Conservation (phyloP, 2,113 vertebrate genomes). For the Smithornis capensis region DNA sequence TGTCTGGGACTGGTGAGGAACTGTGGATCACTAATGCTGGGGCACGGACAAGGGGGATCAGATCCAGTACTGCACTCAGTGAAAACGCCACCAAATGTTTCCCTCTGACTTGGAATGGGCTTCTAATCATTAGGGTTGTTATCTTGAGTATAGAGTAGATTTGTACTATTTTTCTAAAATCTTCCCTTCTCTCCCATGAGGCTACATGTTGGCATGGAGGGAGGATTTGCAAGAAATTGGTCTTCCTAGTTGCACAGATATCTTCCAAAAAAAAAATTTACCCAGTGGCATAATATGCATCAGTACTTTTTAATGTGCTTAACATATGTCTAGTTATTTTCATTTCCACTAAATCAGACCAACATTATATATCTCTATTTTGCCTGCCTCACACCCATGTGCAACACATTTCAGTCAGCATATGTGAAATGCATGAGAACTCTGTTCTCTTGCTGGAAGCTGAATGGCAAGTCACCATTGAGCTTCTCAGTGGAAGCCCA, state of each 20-base stretch:
- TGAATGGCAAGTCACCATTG: not conserved
- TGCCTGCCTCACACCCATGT: not conserved
- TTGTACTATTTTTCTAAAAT: not conserved
- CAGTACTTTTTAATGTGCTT: constrained; percentile 18
- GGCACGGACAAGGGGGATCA: not conserved
- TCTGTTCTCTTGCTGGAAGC: not conserved
- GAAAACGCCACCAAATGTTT: not conserved
- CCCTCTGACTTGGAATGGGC: not conserved
- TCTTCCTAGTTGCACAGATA: not conserved
- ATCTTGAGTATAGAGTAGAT: not conserved
- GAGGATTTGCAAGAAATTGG: not conserved
- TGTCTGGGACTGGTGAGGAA: not conserved
- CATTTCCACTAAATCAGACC: not conserved
- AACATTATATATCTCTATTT: not conserved
- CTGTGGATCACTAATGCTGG: not conserved
- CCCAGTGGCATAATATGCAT: not conserved
- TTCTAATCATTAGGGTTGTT: not conserved
- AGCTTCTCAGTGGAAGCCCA: not conserved
- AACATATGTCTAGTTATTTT: constrained; percentile 32
- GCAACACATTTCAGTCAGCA: not conserved
- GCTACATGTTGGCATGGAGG: fast-evolving
- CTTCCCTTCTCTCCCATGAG: not conserved
- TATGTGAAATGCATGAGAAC: not conserved
- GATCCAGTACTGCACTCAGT: not conserved
- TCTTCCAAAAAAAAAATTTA: not conserved